Conservation (phyloP, 2,113 vertebrate species). For the Chaetorhynchus papuensis region DNA sequence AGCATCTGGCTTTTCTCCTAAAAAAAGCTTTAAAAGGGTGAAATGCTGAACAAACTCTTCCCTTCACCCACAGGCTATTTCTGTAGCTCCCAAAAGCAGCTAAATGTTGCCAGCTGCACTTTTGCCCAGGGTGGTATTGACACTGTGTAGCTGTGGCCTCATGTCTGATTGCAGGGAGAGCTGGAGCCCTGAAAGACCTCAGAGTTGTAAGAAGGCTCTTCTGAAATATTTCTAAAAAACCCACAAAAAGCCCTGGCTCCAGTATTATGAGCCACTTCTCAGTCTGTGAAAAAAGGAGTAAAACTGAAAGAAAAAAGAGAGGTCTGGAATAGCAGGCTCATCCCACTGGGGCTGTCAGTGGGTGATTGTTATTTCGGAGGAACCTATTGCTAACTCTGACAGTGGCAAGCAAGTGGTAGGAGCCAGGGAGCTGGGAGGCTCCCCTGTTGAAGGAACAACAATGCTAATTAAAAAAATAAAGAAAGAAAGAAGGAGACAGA, state of each 20-base stretch:
- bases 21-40: slow-evolving; percentile 38
- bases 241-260: fast-evolving
- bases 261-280: neutral
- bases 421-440: neutral
- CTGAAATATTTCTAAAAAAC: neutral
- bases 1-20: slow-evolving; percentile 11
- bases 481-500: neutral
- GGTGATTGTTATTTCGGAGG: neutral
- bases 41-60: slow-evolving; percentile 29
- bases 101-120: neutral
- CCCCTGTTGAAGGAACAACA: neutral
- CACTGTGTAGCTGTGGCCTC: neutral
- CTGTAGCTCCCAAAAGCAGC: neutral
- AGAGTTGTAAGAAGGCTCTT: neutral
- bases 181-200: neutral
- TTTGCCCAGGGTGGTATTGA: neutral
- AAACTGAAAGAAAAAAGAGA: neutral
- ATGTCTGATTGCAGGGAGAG: neutral
- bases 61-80: neutral
- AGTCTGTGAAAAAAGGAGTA: neutral
- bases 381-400: neutral
- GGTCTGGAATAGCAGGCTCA: neutral
- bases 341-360: neutral
- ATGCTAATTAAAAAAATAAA: neutral
- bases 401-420: neutral